Evolutionary conservation across 2,797 vertebrate genomes (phyloP).

Genomic region (Uromys caudimaculatus): DNA sequence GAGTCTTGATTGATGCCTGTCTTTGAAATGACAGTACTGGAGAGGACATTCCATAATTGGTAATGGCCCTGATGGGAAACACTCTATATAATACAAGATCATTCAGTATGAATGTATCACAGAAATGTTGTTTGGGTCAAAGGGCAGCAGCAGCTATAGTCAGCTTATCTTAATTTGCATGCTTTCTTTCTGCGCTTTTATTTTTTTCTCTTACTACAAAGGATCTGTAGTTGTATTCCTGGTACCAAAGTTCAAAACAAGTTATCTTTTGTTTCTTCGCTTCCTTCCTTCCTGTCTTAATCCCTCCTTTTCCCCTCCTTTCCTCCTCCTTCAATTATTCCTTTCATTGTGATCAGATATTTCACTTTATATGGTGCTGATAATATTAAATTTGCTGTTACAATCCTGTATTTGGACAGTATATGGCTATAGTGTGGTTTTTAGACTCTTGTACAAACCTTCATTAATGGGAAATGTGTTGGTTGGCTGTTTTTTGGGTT

Average conservation of each 20-base stretch:
- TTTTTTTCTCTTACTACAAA: background rate
- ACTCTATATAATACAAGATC: background rate
- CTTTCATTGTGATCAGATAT: background rate
- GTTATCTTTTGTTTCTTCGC: background rate
- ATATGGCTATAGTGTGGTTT: background rate
- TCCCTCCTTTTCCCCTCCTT: background rate
- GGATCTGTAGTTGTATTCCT: background rate
- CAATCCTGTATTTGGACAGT: background rate
- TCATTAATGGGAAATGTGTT: background rate
- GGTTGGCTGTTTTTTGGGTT: too few relatives aligned
- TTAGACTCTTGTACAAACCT: background rate
- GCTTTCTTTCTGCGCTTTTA: background rate
- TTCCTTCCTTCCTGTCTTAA: background rate
- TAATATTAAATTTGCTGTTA: background rate
- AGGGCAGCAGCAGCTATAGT: background rate
- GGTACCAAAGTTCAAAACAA: background rate
- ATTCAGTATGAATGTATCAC: background rate
- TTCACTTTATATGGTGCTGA: background rate
- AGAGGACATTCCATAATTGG: background rate
- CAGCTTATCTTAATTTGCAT: background rate
- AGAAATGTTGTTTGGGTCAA: background rate
- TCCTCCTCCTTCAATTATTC: background rate
- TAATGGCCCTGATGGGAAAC: background rate
- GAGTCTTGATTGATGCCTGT: background rate
- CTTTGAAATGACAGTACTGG: background rate